Evolutionary conservation across 2,797 vertebrate genomes (phyloP).

Genomic region (Sardinella longiceps): DNA sequence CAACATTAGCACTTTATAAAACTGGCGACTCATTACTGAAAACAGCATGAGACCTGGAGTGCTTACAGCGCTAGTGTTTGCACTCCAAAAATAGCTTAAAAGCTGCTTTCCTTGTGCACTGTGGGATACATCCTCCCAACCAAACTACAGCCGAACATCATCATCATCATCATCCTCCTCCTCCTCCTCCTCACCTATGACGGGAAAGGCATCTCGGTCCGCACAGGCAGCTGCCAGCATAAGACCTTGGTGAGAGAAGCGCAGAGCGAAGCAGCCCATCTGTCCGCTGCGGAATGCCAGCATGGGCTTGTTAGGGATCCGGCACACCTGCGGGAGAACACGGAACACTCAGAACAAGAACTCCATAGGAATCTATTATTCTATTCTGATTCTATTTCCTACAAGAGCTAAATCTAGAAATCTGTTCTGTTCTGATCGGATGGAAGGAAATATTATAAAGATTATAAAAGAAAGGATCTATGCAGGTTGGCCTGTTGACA

Average conservation of each 20-base stretch:
- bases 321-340: constrained; percentile 80
- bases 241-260: constrained; percentile 88
- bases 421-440: too few species aligned
- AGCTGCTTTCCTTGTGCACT: neutral
- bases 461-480: too few species aligned
- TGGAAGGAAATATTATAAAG: too few species aligned
- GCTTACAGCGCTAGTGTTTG: neutral
- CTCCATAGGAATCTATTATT: neutral
- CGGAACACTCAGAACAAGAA: neutral
- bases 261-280: constrained; percentile 87
- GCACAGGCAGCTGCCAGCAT: constrained; percentile 90
- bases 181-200: constrained; percentile 80
- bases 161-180: constrained; percentile 60
- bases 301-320: constrained; percentile 89
- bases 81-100: neutral
- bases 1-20: neutral
- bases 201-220: constrained; percentile 88
- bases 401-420: too few species aligned
- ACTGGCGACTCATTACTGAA: neutral
- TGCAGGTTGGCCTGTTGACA: neutral
- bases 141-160: constrained; percentile 45
- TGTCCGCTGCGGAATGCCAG: constrained; percentile 87
- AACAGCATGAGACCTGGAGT: neutral
- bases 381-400: too few species aligned
- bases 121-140: neutral